Base-by-base conservation (phyloP, 2,888 invertebrate genomes). In the Drosophila maculinotata region DNA sequence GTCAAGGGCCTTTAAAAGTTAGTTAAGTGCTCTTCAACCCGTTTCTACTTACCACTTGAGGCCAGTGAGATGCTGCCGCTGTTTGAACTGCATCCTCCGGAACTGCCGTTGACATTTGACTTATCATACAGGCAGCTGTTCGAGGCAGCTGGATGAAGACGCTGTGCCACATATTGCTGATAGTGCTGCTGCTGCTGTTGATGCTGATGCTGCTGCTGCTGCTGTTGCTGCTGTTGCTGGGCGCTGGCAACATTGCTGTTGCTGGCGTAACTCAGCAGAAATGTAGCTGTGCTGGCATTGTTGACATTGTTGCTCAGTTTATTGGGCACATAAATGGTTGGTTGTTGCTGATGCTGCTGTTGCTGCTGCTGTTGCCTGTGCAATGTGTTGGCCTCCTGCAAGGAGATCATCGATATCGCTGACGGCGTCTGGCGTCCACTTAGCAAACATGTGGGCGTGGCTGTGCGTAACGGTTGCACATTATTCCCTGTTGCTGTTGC, bases 401-500 rank as follows among this genome's bases (percentile, higher is more conserved):
- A 64, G 39, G 89, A 89, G 48, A 81, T 73, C 72, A 89, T 83
- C 65, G 89, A 87, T 58, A 89, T 75, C 33, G 80, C 85, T 33
- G 89, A 89, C 8, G 89, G 88, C 45, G 89, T 89, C 65, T 88
- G 89, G 15, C 89, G 81, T 15, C 89, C 90, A 63, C 86, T 89
- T 62, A 77, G 58, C 31, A 83, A 62, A 59, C 82, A 79, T 31
- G 83, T 82, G 56, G 81, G 81, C 71, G 79, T 84, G 77, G 73
- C 80, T 15, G 84, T 80, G 69, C 79, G 85, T 57, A 83, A 53
- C 38, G 79, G 73, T 62, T 79, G 86, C 56, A 65, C 67, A 36
- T 67, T 68, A 30, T 25, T 68, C 28, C 64, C 57, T 28, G 62
- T 45, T 56, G 74, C 71, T 35, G 63, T 48, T 69, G 65, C 52